Conservation (phyloP, 2,113 vertebrate genomes). For the Prolemur simus region DNA sequence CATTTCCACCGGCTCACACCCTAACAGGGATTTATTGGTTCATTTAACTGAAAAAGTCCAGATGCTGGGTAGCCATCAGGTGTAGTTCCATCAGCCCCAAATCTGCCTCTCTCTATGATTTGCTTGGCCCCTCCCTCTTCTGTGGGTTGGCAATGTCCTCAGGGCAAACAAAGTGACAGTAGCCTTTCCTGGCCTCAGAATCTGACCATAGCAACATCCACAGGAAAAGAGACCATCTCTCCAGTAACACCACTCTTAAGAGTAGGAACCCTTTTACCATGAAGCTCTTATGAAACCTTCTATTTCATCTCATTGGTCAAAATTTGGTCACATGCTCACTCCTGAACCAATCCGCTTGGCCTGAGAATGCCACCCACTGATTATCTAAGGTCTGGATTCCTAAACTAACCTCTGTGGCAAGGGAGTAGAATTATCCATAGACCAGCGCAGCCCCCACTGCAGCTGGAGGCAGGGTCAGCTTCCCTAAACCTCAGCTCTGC, state of each 20-base stretch:
- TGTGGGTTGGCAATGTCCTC: background rate
- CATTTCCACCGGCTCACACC: background rate
- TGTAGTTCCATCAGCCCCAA: background rate
- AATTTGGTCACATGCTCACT: background rate
- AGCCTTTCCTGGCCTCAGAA: background rate
- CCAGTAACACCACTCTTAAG: background rate
- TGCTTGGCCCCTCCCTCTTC: background rate
- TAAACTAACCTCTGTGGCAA: slow-evolving; percentile 3
- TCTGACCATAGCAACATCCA: background rate
- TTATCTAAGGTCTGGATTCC: background rate
- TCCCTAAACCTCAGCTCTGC: background rate
- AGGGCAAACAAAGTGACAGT: background rate
- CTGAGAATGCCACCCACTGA: background rate
- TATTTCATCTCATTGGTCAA: background rate
- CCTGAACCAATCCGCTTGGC: background rate
- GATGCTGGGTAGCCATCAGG: background rate
- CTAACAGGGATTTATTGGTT: background rate
- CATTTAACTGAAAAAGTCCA: background rate
- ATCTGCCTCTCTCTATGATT: background rate
- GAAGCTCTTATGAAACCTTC: background rate
- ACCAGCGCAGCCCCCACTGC: too few species aligned
- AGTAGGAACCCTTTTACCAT: background rate
- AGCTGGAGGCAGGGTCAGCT: background rate
- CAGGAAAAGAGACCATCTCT: background rate
- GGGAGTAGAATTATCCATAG: background rate